These are phyloP conservation scores for Hemaris fuciformis DNA, from an alignment of 2,888 invertebrate species.

Conservation along the genomic window DNA sequence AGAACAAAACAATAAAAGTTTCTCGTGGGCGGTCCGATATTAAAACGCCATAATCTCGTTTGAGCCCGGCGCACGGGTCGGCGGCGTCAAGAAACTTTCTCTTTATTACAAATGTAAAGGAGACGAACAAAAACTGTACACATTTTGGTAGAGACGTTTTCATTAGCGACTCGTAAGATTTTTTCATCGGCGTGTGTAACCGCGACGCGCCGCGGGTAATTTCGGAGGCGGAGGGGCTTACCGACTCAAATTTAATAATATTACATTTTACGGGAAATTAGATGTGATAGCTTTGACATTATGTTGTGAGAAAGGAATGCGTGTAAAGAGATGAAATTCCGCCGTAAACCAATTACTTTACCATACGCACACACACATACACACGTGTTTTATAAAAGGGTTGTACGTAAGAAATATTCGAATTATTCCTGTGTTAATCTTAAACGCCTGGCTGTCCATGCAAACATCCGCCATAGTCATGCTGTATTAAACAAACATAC, in stretches of 20 bases:
- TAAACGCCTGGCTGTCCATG: not conserved
- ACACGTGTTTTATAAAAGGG: not conserved
- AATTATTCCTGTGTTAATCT: not conserved
- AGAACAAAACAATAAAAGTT: constrained; percentile 73
- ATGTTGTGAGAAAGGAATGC: constrained; percentile 34
- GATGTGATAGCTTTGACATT: constrained; percentile 45
- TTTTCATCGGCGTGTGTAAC: constrained; percentile 52
- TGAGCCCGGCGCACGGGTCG: constrained; percentile 51
- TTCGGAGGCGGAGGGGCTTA: constrained; percentile 33
- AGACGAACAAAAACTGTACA: constrained; percentile 54
- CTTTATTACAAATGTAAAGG: constrained; percentile 63
- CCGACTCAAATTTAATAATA: constrained; percentile 58
- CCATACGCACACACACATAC: not conserved
- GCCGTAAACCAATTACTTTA: constrained; percentile 26
- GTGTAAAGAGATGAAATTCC: constrained; percentile 39
- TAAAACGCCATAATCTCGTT: constrained; percentile 74
- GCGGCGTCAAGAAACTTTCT: constrained; percentile 50
- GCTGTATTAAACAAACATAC: constrained; percentile 10
- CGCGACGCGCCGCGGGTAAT: constrained; percentile 39
- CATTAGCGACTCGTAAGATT: constrained; percentile 63
- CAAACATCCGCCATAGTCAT: constrained; percentile 8
- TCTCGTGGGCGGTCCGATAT: constrained; percentile 63
- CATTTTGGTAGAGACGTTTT: constrained; percentile 61
- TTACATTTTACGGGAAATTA: constrained; percentile 45
- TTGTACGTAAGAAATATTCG: not conserved